A percentile compares a stretch with the other conserved stretches of the same genome.
Conservation (phyloP, 1,140 invertebrate genomes). For the Macrosteles quadrilineatus region DNA sequence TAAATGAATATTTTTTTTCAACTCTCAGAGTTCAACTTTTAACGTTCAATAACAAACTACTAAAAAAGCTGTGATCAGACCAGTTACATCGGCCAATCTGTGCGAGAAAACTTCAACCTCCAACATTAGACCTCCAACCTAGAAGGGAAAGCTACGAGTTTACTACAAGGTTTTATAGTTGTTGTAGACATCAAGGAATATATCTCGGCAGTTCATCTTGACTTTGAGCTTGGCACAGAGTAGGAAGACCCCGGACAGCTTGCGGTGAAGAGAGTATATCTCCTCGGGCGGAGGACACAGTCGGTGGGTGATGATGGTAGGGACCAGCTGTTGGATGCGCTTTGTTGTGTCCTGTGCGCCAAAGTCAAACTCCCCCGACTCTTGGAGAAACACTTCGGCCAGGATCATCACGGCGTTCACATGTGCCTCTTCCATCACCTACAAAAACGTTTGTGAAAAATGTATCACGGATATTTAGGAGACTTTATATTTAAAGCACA, state of each 20-base stretch:
- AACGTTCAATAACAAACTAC: too few species aligned
- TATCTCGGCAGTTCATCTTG: slow-evolving; percentile 78
- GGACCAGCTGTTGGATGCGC: slow-evolving; percentile 82
- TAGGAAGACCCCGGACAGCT: slow-evolving; percentile 96
- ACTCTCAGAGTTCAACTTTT: too few species aligned
- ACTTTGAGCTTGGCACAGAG: slow-evolving; percentile 90
- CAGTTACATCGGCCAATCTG: too few species aligned
- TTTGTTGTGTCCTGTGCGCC: slow-evolving; percentile 76
- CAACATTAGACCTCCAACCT: too few species aligned
- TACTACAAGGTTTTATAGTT: slow-evolving; percentile 57
- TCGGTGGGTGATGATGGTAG: slow-evolving; percentile 91
- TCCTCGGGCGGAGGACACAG: slow-evolving; percentile 98
- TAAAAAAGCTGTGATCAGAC: too few species aligned
- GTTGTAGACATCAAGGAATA: slow-evolving; percentile 81
- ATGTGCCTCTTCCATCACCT: slow-evolving; percentile 93
- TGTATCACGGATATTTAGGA: too few species aligned
- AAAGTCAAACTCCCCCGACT: slow-evolving; percentile 83
- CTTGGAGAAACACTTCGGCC: slow-evolving; percentile 83
- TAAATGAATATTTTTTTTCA: too few species aligned
- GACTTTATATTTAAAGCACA: too few species aligned
- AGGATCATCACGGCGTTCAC: slow-evolving; percentile 94
- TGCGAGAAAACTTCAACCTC: too few species aligned
- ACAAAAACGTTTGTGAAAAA: slow-evolving; percentile 32
- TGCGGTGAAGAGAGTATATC: slow-evolving; percentile 97
- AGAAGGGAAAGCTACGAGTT: too few species aligned